Base-by-base conservation (phyloP, 2,888 invertebrate species). In the Tromatobia lineatoria region DNA sequence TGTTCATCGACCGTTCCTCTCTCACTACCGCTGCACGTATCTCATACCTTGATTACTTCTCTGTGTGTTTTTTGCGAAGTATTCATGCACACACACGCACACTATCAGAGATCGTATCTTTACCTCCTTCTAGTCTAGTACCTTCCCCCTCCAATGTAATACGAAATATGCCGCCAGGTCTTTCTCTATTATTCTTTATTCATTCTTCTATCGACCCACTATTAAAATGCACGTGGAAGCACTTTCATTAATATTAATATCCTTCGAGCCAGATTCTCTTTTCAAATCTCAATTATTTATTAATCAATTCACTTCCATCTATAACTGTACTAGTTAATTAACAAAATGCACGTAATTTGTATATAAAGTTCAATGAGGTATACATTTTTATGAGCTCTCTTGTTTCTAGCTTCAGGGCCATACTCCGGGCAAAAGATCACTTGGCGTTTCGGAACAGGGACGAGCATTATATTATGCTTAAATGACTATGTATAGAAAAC, bases 1-100 rank as follows among this genome's bases (percentile, higher is more conserved):
- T 67, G 67, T 67, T 69, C 47, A 67, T 67, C 54, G 54, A 70
- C 29, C 70, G 20, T 52, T 34, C 69, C 34, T 50, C 50, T 52
- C 13, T n/a, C 34, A n/a, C 59, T n/a, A 34, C 34, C 15, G 34
- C 34, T 10, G 18, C 59, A 34, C 59, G 18, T 34, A 7, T 61
- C 59, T 61, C 59, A 18, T n/a, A n/a, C 59, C 57, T 25, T 25
- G 25, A 57, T 57, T 57, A 57, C 15, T 57, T 15, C 8, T 61
- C 59, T 18, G 8, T 15, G 34, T 61, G 34, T 61, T 61, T 29
- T 59, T 2, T 11, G 59, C 29, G 29, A 15, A 29, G 23, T 29
- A 59, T 59, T 61, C 29, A 10, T 3, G 29, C 29, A 1, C 59
- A 59, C n/a, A n/a, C 54, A 38, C n/a, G n/a, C n/a, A 29, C 18